A percentile compares a stretch with the other conserved stretches of the same genome.
Conservation (phyloP, 53 echinoderm and acorn worm genomes). For the Stichopus horrens region DNA sequence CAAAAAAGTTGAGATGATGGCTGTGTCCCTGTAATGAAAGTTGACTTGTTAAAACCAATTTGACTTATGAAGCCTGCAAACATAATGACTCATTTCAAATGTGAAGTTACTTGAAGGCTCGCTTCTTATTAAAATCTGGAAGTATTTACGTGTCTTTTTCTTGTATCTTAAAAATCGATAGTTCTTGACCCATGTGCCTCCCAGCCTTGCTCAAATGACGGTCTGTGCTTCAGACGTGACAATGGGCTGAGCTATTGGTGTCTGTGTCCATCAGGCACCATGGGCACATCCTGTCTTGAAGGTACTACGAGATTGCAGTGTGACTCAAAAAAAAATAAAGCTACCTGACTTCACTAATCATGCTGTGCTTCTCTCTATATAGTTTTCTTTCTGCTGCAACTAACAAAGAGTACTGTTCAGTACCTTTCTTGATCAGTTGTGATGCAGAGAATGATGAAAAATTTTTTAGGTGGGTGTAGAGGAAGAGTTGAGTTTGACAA, state of each 20-base stretch:
- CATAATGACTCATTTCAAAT: no score
- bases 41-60: no score
- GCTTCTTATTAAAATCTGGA: neutral
- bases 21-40: no score
- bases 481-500: no score
- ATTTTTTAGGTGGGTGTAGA: no score
- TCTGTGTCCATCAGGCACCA: conserved; percentile 12
- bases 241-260: conserved; percentile 8
- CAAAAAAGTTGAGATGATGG: no score
- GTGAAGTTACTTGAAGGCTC: neutral
- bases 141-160: neutral
- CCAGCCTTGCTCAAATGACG: neutral
- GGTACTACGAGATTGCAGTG: neutral
- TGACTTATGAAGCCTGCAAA: no score
- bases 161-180: neutral
- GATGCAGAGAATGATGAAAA: no score
- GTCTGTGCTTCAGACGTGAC: conserved; percentile 22
- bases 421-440: neutral
- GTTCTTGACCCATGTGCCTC: conserved; percentile 23
- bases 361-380: neutral
- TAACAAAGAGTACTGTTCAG: neutral
- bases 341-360: neutral
- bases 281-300: neutral
- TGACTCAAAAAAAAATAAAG: neutral
- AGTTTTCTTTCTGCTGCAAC: neutral